A percentile compares a stretch with the other conserved stretches of the same genome.
These are phyloP conservation scores for Balearica regulorum DNA, from an alignment of 2,797 vertebrate genomes.

Conservation along the genomic window DNA sequence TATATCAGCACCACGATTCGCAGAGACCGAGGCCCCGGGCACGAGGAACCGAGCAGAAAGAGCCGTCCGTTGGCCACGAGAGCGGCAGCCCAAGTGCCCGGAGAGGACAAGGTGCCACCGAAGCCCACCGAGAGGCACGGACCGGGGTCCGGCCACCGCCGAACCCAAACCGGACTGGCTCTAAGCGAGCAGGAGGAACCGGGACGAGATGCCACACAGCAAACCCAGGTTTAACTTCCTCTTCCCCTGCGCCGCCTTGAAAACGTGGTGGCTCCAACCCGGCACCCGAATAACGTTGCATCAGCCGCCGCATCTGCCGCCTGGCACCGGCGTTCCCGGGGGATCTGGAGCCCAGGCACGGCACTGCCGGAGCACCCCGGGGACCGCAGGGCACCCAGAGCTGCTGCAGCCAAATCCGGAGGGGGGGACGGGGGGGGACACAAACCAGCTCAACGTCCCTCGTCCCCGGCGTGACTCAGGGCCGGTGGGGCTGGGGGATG, in stretches of 20 bases:
- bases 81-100: neutral
- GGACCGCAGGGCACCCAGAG: neutral
- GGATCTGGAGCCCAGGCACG: neutral
- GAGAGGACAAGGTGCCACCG: neutral
- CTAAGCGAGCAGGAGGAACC: neutral
- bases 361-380: neutral
- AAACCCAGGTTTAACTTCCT: neutral
- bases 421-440: no score
- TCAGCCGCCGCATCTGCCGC: neutral
- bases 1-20: neutral
- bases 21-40: neutral
- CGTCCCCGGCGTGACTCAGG: fast-evolving
- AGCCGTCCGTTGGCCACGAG: neutral
- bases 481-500: neutral
- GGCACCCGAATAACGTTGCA: fast-evolving
- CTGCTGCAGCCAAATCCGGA: neutral
- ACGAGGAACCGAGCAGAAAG: neutral
- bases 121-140: neutral
- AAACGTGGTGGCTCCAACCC: fast-evolving
- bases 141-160: fast-evolving
- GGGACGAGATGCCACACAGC: neutral
- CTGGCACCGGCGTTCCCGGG: fast-evolving
- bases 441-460: neutral
- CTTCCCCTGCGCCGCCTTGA: neutral
- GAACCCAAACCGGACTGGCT: neutral